A percentile compares a stretch with the other conserved stretches of the same genome.
Conservation (phyloP, 2,888 invertebrate species). For the Cryptus viduatorius region DNA sequence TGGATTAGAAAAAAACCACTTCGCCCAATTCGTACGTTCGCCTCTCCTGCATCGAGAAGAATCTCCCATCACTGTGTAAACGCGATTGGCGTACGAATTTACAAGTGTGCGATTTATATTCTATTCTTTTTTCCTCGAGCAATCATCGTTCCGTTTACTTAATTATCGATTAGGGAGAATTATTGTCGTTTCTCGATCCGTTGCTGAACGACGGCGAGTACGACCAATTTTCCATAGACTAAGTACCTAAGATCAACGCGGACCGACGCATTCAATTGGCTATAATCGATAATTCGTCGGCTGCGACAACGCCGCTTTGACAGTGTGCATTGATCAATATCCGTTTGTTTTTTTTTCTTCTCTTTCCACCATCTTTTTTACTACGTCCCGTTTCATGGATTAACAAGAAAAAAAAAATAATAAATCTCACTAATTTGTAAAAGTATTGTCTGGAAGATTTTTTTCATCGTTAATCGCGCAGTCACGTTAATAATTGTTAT, state of each 20-base stretch:
- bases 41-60: conserved; percentile 42
- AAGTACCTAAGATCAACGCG: neutral
- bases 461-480: neutral
- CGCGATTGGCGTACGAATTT: neutral
- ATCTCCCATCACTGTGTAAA: neutral
- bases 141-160: conserved; percentile 43
- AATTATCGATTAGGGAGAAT: conserved; percentile 36
- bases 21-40: conserved; percentile 17
- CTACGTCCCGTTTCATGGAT: conserved; percentile 28
- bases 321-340: conserved; percentile 18
- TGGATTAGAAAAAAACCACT: neutral
- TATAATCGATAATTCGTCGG: conserved; percentile 3
- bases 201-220: conserved; percentile 4
- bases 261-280: conserved; percentile 13
- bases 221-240: conserved; percentile 15
- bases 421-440: conserved; percentile 50
- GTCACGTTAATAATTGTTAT: conserved; percentile 6
- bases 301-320: conserved; percentile 48
- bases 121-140: neutral
- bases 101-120: conserved; percentile 19
- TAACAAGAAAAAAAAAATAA: conserved; percentile 60
- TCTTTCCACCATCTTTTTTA: conserved; percentile 41
- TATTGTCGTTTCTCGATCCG: neutral
- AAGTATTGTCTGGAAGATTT: conserved; percentile 2
- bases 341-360: conserved; percentile 1